Percentiles rank a stretch among this genome's conserved stretches.
Evolutionary conservation across 2,797 vertebrate genomes (phyloP).

Genomic region (Bovichtus variegatus): DNA sequence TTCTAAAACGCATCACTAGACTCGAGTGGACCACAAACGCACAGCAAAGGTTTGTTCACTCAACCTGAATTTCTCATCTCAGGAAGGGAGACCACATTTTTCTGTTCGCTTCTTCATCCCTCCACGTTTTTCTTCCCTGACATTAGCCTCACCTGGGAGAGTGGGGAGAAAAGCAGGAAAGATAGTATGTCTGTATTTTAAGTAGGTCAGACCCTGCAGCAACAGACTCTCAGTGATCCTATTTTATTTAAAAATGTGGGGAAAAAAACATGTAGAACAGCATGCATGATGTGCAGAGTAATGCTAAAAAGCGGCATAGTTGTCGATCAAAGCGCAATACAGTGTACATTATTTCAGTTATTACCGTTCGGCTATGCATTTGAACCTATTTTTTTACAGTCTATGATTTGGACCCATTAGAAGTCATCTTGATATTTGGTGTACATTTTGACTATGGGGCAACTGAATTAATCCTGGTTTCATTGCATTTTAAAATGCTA

Average conservation of each 20-base stretch:
- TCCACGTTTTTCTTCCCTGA: constrained; percentile 27
- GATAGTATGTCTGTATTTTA: constrained; percentile 47
- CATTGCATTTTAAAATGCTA: not conserved
- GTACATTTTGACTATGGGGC: not conserved
- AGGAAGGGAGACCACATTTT: constrained; percentile 30
- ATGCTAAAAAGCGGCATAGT: not conserved
- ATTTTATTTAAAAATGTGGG: constrained; percentile 21
- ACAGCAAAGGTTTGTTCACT: not conserved
- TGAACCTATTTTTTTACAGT: too few relatives aligned
- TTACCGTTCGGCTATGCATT: not conserved
- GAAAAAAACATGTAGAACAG: not conserved
- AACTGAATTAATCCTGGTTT: not conserved
- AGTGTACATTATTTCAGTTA: not conserved
- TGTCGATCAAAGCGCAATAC: not conserved
- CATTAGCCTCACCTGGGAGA: constrained; percentile 45
- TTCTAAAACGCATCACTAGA: not conserved
- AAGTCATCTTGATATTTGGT: not conserved
- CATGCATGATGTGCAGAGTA: not conserved
- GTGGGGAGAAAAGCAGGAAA: constrained; percentile 17
- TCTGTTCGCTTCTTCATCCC: constrained; percentile 6
- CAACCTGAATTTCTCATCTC: not conserved
- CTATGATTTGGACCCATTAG: not conserved
- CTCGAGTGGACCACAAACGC: not conserved
- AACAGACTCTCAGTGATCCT: constrained; percentile 15
- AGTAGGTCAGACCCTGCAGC: constrained; percentile 65